phyloP scores from a whole-genome alignment of 2,888 invertebrate genomes.

The Parnassius orleans region DNA sequence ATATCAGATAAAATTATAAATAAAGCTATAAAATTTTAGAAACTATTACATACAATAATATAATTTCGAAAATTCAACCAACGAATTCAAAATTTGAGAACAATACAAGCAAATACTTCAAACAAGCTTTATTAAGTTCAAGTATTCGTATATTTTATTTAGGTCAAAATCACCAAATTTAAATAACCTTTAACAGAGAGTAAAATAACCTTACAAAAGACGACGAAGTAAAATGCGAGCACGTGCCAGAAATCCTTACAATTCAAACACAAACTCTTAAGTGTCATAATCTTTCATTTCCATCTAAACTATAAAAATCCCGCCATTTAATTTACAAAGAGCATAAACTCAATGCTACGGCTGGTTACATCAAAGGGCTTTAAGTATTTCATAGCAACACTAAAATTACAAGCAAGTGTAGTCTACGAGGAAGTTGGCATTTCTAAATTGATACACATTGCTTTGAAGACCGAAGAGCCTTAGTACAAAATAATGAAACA shows the following conservation, averaged over 20 bases:
- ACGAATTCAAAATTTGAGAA: too few relatives aligned
- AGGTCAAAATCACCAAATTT: background rate
- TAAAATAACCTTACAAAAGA: conserved; percentile 19
- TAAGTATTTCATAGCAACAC: conserved; percentile 48
- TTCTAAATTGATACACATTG: conserved; percentile 33
- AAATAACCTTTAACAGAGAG: background rate
- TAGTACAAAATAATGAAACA: conserved; percentile 19
- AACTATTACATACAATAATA: too few relatives aligned
- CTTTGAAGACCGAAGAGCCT: conserved; percentile 24
- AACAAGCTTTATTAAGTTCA: too few relatives aligned
- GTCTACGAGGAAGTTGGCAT: conserved; percentile 28
- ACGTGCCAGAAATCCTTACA: conserved; percentile 45
- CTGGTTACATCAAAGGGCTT: conserved; percentile 48
- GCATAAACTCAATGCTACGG: conserved; percentile 46
- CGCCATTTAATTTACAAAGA: conserved; percentile 50
- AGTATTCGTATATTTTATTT: too few relatives aligned
- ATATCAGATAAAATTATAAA: too few relatives aligned
- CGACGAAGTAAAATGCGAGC: conserved; percentile 33
- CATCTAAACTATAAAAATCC: conserved; percentile 54
- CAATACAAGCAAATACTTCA: too few relatives aligned
- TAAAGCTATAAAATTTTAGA: too few relatives aligned
- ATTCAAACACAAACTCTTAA: conserved; percentile 41
- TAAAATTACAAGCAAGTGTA: conserved; percentile 44
- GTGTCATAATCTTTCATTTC: conserved; percentile 45
- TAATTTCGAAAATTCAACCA: too few relatives aligned